A percentile compares a stretch with the other conserved stretches of the same genome.
phyloP scores from a whole-genome alignment of 2,888 invertebrate species.

The Uloborus plumipes region DNA sequence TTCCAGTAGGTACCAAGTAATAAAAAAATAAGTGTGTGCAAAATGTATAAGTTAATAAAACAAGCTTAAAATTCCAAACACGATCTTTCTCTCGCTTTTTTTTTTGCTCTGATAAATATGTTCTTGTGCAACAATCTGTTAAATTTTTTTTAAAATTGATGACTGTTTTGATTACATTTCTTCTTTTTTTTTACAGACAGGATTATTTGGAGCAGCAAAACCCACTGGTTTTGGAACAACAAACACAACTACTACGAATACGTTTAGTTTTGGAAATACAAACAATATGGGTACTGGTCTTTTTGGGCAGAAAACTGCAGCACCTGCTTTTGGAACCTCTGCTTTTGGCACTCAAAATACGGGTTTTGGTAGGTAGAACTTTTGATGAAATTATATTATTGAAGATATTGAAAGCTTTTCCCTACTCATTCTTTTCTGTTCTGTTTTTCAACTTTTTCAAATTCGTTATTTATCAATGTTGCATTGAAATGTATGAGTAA shows the following conservation, averaged over 20 bases:
- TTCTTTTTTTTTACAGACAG: conserved; percentile 45
- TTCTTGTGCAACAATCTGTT: too few species aligned
- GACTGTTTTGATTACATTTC: not conserved
- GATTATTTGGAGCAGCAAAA: conserved; percentile 70
- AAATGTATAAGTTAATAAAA: too few species aligned
- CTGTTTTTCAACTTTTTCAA: too few species aligned
- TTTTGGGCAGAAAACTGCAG: conserved; percentile 73
- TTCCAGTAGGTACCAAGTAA: too few species aligned
- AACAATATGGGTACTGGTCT: conserved; percentile 62
- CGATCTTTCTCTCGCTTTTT: too few species aligned
- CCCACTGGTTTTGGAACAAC: conserved; percentile 68
- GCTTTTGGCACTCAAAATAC: conserved; percentile 69
- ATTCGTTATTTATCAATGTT: too few species aligned
- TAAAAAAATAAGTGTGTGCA: too few species aligned
- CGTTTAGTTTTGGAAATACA: conserved; percentile 63
- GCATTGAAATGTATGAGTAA: too few species aligned
- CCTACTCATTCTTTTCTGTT: too few species aligned
- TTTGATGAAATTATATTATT: not conserved
- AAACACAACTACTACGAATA: conserved; percentile 55
- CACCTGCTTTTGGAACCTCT: conserved; percentile 64
- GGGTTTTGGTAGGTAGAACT: conserved; percentile 72
- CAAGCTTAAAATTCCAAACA: too few species aligned
- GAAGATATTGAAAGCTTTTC: too few species aligned
- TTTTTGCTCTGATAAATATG: too few species aligned
- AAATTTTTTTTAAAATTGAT: not conserved